These are phyloP conservation scores for Lottia scabra DNA, from an alignment of 2,888 invertebrate species.

Conservation along the genomic window DNA sequence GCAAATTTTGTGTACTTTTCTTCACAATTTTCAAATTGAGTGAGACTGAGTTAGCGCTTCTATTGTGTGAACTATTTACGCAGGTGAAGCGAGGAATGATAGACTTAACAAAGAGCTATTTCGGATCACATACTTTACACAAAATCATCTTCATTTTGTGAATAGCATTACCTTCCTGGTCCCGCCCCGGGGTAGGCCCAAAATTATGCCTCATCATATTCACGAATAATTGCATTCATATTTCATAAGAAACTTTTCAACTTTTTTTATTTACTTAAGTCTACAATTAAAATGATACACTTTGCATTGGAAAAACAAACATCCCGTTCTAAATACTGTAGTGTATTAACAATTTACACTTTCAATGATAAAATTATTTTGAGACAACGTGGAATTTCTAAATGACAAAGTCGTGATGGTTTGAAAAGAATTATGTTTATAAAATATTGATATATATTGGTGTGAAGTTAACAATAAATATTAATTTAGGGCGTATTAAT, in stretches of 20 bases:
- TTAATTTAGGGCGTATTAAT: background rate
- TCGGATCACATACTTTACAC: slow-evolving; percentile 12
- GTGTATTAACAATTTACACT: too few species aligned
- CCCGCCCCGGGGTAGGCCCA: slow-evolving; percentile 1
- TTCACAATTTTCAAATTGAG: slow-evolving; percentile 16
- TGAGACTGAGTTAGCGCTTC: slow-evolving; percentile 9
- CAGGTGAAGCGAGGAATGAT: slow-evolving; percentile 21
- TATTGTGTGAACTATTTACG: slow-evolving; percentile 20
- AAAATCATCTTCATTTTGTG: slow-evolving; percentile 5
- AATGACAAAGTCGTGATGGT: too few species aligned
- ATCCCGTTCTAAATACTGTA: too few species aligned
- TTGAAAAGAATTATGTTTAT: background rate
- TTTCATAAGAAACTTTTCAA: background rate
- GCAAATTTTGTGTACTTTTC: slow-evolving; percentile 19
- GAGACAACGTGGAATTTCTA: too few species aligned
- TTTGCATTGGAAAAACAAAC: too few species aligned
- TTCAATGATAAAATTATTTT: too few species aligned
- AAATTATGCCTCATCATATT: slow-evolving; percentile 3
- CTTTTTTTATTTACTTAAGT: too few species aligned
- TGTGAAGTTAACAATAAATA: slow-evolving; percentile 4
- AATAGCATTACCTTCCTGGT: slow-evolving; percentile 3
- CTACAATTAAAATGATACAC: too few species aligned
- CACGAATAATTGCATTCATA: background rate
- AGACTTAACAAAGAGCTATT: slow-evolving; percentile 7
- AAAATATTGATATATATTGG: background rate